Base-by-base conservation (phyloP, 2,113 vertebrate genomes). In the Scomber japonicus region DNA sequence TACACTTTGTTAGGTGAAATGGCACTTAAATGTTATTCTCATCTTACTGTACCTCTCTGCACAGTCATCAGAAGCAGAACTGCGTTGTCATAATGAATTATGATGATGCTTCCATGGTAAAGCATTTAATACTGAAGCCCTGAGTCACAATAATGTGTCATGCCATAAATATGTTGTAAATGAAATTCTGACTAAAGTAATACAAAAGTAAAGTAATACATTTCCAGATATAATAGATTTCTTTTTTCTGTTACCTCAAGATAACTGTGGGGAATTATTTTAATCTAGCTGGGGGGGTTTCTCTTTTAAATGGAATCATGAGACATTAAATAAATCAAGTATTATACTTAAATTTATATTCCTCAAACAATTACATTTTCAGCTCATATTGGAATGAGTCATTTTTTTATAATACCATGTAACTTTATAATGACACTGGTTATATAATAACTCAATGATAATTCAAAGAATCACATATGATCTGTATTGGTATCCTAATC, bases 131-230 rank as follows among this genome's bases (percentile, higher is more conserved):
- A 48, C 60, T 67, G 17, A 59, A 35, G 19, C 9, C 49, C 40
- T 71, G 75, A 82, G 45, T 80, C 76, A 79, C 21, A 6, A 16
- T 21, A 2, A 76, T 60, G 19, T 46, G 21, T 63, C 56, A 53
- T 17, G 12, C 35, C 5, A 40, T 1, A 60, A 35, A 21, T 40
- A 40, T 40, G 35, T 9, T 40, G 8, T 40, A 9, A 40, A 40
- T 9, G 48, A 24, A 19, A n/a, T 63, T 45, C 11, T 40, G 35
- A 40, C 9, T 40, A 9, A 7, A 40, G 2, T 40, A 40, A 8
- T 40, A 40, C 7, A n/a, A n/a, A n/a, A n/a, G n/a, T 40, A 9
- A 7, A 40, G 2, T 40, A 40, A 8, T 40, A 40, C 35, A 35
- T 35, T 35, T 35, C 35, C 3, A 35, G 2, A 10, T 35, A 8